Evolutionary conservation across 2,113 vertebrate genomes (phyloP), one percentile per base, ranked within the genome.

Genomic region (Otis tarda): DNA sequence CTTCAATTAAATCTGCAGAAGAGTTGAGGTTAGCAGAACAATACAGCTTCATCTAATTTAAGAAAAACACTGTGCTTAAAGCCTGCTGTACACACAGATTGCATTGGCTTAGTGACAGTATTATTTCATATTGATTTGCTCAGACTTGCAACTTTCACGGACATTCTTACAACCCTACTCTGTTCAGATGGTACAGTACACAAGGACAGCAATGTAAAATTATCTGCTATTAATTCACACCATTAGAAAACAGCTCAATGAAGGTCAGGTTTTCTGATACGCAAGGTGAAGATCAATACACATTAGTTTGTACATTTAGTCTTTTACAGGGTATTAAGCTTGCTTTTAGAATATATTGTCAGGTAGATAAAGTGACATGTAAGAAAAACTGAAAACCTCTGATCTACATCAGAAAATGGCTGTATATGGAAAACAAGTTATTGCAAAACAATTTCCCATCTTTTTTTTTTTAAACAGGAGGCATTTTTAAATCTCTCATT

Each of bases 1-100:
- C 82, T 70, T 95, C 81, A 90, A 89, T 86, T 87, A 83, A 88
- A 59, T 59, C 39, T 64, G 79, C 49, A 64, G 60, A 90, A 77
- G 35, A 75, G 67, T 5, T 49, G 92, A 92, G 80, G 69, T 86
- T 88, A 96, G 88, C 79, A 96, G 83, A 87, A 88, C 0, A 0
- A 67, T 27, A 39, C 35, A 18, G 33, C 64, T 75, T 65, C 52
- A 78, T 57, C 55, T 63, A 67, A 82, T 52, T 65, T 64, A 65
- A 68, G 52, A 63, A n/a, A 63, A 79, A 68, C 4, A 2, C 39
- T 52, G 60, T 16, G 5, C 31, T 80, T 35, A 55, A 65, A 77
- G 43, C n/a, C 43, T 53, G 41, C 67, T 67, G 39, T 57, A 76
- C 39, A 20, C 39, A 37, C 37, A 86, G 60, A 25, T 4, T 65